Evolutionary conservation across 2,797 vertebrate species (phyloP).

Genomic region (Pachyuromys duprasi): DNA sequence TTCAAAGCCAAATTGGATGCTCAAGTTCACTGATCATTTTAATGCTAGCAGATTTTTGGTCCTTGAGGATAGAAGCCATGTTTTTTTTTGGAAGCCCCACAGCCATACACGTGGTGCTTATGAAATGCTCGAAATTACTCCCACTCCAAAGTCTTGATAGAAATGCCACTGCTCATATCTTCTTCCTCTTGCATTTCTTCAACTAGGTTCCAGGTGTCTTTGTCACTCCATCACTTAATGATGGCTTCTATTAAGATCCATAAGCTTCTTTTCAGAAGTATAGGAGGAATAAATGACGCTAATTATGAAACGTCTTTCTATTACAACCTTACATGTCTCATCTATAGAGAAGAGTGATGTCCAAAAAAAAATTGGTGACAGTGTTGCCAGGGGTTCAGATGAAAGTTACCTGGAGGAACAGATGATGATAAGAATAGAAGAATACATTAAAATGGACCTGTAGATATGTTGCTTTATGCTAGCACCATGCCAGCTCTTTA

Average conservation of each 20-base stretch:
- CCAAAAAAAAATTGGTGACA: neutral
- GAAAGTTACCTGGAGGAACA: neutral
- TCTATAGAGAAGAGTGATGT: neutral
- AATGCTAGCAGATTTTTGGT: conserved; percentile 27
- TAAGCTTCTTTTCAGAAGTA: conserved; percentile 23
- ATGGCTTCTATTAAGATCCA: neutral
- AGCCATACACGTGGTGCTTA: neutral
- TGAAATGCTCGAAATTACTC: conserved; percentile 15
- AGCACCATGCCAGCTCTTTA: neutral
- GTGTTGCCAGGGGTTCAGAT: neutral
- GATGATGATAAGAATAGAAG: neutral
- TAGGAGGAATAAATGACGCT: neutral
- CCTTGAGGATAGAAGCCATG: conserved; percentile 10
- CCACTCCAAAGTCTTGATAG: neutral
- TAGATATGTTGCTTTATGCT: neutral
- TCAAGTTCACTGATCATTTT: neutral
- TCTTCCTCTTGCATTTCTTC: neutral
- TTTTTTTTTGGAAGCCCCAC: neutral
- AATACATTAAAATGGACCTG: neutral
- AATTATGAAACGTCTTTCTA: conserved; percentile 6
- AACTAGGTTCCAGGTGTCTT: neutral
- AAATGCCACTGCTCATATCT: neutral
- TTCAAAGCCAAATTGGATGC: conserved; percentile 45
- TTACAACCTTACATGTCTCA: neutral
- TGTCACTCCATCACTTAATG: conserved; percentile 38